Percentiles rank a stretch among this genome's conserved stretches.
These are phyloP conservation scores for Fragum fragum DNA, from an alignment of 2,888 invertebrate species.

Conservation along the genomic window DNA sequence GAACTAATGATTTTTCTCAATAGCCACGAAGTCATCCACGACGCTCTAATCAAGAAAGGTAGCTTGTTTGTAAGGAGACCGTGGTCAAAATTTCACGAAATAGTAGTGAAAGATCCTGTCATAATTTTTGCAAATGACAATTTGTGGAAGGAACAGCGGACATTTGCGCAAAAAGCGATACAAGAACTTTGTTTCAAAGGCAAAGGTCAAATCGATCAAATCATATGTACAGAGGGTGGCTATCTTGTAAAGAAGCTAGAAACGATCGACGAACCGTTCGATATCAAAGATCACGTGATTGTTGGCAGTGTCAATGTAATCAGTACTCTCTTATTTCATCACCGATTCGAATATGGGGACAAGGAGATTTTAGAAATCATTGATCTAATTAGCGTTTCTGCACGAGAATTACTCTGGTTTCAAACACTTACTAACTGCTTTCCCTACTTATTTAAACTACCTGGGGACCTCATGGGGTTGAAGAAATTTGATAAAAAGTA, in stretches of 20 bases:
- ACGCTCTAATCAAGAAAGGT: slow-evolving; percentile 55
- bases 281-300: slow-evolving; percentile 30
- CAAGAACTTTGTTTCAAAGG: slow-evolving; percentile 45
- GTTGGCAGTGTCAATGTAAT: slow-evolving; percentile 22
- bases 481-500: background rate
- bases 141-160: slow-evolving; percentile 53
- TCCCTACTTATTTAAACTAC: slow-evolving; percentile 4
- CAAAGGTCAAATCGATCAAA: slow-evolving; percentile 33
- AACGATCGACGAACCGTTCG: slow-evolving; percentile 12
- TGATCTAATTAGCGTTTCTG: background rate
- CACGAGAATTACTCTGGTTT: background rate
- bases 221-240: slow-evolving; percentile 30
- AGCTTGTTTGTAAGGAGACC: slow-evolving; percentile 41
- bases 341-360: slow-evolving; percentile 1
- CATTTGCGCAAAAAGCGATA: slow-evolving; percentile 34
- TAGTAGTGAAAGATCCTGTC: slow-evolving; percentile 18
- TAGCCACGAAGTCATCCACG: slow-evolving; percentile 49
- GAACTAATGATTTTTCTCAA: slow-evolving; percentile 52
- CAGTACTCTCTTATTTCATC: slow-evolving; percentile 14
- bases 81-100: background rate
- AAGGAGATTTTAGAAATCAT: background rate
- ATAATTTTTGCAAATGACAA: slow-evolving; percentile 36
- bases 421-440: background rate
- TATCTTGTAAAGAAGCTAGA: slow-evolving; percentile 19
- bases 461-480: background rate